A percentile compares a stretch with the other conserved stretches of the same genome.
These are phyloP conservation scores for Brachypteracias leptosomus DNA, from an alignment of 2,113 vertebrate genomes.

Conservation along the genomic window DNA sequence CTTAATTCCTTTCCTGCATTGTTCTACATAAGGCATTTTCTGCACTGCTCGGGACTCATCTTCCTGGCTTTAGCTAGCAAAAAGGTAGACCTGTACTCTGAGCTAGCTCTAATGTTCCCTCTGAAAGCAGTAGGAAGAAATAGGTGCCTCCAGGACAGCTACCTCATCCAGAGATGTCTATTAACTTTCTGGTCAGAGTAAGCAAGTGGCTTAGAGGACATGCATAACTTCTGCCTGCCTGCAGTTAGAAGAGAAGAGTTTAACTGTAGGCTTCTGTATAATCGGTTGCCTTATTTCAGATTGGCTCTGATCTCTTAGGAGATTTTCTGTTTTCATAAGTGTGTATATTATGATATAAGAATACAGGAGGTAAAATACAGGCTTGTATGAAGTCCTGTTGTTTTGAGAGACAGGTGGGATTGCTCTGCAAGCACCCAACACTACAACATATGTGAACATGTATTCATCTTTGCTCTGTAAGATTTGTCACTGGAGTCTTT, in stretches of 20 bases:
- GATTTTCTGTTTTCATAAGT: neutral
- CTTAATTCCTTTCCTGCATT: neutral
- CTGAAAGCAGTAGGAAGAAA: neutral
- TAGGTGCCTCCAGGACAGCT: neutral
- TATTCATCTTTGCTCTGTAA: neutral
- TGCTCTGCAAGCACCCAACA: neutral
- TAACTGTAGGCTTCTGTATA: neutral
- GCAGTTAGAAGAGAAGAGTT: neutral
- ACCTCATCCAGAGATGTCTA: neutral
- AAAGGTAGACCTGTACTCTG: neutral
- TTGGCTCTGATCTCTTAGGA: neutral
- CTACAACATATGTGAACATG: accelerated
- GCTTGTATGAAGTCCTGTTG: neutral
- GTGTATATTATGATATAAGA: neutral
- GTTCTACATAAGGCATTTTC: neutral
- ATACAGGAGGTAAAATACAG: neutral
- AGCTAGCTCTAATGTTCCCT: neutral
- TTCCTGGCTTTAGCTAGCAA: neutral
- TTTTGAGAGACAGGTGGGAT: neutral
- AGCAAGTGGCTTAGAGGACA: neutral
- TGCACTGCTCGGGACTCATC: neutral
- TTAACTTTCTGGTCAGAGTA: neutral
- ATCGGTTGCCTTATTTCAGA: neutral
- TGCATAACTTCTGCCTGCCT: neutral
- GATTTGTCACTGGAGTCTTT: neutral